Conservation (phyloP, 2,797 vertebrate genomes). For the Peromyscus melanophrys region DNA sequence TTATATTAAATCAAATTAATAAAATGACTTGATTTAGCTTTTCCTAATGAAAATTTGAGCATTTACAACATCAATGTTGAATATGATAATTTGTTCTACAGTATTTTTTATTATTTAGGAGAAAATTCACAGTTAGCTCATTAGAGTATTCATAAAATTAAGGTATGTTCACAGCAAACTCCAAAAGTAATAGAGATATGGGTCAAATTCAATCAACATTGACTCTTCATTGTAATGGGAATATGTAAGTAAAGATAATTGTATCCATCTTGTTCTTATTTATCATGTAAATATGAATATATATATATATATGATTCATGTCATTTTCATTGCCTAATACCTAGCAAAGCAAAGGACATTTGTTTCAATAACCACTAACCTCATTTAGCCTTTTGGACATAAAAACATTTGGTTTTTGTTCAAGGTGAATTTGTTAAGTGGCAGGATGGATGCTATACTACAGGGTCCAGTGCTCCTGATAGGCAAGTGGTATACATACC, state of each 20-base stretch:
- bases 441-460: neutral
- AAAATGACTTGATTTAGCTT: neutral
- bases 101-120: neutral
- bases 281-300: neutral
- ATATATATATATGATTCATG: neutral
- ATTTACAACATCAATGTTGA: neutral
- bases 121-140: neutral
- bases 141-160: neutral
- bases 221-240: neutral
- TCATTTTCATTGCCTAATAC: neutral
- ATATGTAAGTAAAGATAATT: neutral
- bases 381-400: neutral
- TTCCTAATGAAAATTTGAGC: neutral
- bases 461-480: neutral
- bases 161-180: neutral
- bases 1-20: neutral
- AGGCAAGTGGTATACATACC: rapidly evolving
- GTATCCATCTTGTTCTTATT: neutral
- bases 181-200: neutral
- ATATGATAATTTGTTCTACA: neutral
- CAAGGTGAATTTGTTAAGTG: neutral
- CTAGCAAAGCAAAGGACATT: neutral
- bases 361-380: neutral
- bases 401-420: neutral
- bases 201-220: neutral